Conservation (phyloP, 2,888 invertebrate genomes). For the Drosophila peninsularis region DNA sequence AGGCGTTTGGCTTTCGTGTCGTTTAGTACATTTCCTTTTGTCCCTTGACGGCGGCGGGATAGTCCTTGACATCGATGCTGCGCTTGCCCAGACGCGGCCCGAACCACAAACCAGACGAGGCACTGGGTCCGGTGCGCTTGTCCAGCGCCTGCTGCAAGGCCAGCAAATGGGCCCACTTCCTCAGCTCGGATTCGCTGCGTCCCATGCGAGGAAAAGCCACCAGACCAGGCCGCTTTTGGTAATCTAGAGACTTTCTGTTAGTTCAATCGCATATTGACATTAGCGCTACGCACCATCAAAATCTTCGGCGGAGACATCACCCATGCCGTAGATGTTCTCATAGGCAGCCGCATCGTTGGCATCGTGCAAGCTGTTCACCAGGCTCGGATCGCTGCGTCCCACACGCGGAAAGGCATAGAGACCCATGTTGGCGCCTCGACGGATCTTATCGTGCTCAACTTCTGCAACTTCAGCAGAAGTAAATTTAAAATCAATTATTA, state of each 20-base stretch:
- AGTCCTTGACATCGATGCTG: constrained; percentile 70
- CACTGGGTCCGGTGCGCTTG: constrained; percentile 83
- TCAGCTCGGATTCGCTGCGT: constrained; percentile 82
- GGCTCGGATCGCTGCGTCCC: constrained; percentile 86
- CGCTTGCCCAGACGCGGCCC: constrained; percentile 88
- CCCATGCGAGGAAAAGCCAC: constrained; percentile 85
- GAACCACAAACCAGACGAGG: constrained; percentile 88
- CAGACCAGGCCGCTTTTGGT: constrained; percentile 84
- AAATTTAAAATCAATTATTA: not conserved
- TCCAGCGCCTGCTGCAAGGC: constrained; percentile 83
- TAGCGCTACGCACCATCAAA: constrained; percentile 84
- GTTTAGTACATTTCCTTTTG: constrained; percentile 67
- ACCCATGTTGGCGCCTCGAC: constrained; percentile 86
- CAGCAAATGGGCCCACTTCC: constrained; percentile 82
- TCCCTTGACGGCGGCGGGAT: constrained; percentile 38
- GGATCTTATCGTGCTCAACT: constrained; percentile 82
- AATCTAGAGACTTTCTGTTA: constrained; percentile 54
- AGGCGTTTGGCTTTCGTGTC: not conserved
- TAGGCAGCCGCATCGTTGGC: constrained; percentile 54
- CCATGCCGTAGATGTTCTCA: constrained; percentile 83
- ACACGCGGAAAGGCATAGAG: constrained; percentile 88
- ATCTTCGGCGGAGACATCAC: constrained; percentile 85
- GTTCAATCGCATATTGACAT: not conserved
- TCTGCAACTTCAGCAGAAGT: constrained; percentile 61
- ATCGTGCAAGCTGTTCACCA: constrained; percentile 71